phyloP scores from a whole-genome alignment of 2,888 invertebrate species.

The Buathra laborator region DNA sequence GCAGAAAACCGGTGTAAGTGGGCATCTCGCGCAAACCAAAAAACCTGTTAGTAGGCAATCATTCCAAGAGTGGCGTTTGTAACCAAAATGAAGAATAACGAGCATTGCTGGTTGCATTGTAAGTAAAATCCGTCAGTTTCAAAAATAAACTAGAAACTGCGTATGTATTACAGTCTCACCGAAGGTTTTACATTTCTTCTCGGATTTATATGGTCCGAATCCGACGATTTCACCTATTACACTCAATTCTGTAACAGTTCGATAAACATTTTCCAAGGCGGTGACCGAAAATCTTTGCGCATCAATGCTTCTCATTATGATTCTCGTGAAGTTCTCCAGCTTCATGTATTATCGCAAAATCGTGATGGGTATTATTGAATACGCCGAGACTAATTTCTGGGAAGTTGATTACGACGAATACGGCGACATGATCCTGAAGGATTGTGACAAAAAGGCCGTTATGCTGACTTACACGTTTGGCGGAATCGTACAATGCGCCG shows the following conservation, averaged over 20 bases:
- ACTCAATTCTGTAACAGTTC: not conserved
- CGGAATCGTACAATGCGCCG: slow-evolving; percentile 64
- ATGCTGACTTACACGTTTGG: slow-evolving; percentile 68
- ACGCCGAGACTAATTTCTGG: slow-evolving; percentile 72
- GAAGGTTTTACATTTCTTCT: too few species aligned
- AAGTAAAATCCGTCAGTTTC: too few species aligned
- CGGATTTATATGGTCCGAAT: not conserved
- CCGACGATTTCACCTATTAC: not conserved
- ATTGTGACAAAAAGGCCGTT: slow-evolving; percentile 67
- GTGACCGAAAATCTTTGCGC: slow-evolving; percentile 64
- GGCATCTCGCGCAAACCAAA: too few species aligned
- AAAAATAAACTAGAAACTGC: too few species aligned
- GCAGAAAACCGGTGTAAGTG: too few species aligned
- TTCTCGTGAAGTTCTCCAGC: slow-evolving; percentile 66
- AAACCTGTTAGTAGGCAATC: too few species aligned
- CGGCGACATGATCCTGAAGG: slow-evolving; percentile 63
- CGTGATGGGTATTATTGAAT: slow-evolving; percentile 67
- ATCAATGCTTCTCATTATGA: slow-evolving; percentile 66
- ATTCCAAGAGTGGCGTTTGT: too few species aligned
- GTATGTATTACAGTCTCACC: too few species aligned
- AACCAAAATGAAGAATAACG: too few species aligned
- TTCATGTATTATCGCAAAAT: slow-evolving; percentile 57
- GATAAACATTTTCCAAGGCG: slow-evolving; percentile 58
- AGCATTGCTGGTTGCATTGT: too few species aligned
- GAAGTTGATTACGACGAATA: slow-evolving; percentile 64